Evolutionary conservation across 2,797 vertebrate species (phyloP), one percentile per base, ranked within the genome.

Genomic region (Adelosebastes latens): DNA sequence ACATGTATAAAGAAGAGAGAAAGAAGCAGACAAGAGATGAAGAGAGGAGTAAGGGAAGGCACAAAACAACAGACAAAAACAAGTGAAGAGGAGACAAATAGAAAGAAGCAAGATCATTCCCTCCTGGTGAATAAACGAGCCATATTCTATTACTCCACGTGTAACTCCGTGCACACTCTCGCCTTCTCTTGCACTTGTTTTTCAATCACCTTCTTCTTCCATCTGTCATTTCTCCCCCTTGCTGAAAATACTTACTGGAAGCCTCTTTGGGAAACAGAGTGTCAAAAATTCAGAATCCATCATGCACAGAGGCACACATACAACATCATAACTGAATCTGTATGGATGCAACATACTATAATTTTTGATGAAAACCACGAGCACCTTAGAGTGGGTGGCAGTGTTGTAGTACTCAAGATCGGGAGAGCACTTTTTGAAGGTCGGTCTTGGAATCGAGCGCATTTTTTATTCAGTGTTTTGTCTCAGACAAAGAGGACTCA

Each of bases 231-330:
- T 60, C 22, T 60, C 36, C 46, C 53, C 39, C 42, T 65, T 32
- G 11, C 9, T 60, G 36, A 24, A 76, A 73, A 67, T 63, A 36
- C 78, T 77, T 64, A 72, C 56, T 63, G 64, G 49, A 53, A 75
- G 69, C 61, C 69, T 80, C 62, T 69, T 76, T 60, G 72, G 73
- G 82, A 83, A 81, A 77, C 46, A 61, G 39, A 31, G 58, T 42
- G 42, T 79, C 52, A 55, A 59, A 64, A 74, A 49, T n/a, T 46
- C 62, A 62, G 42, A 63, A 67, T 72, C 42, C 20, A 74, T 77
- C 63, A 65, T 20, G 49, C 24, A 42, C 68, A 72, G 63, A 12
- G 42, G 27, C 92, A 91, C 89, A 31, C 5, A 22, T 18, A 22
- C 60, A 42, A 36, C 34, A 32, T n/a, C 16, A 0, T 27, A 32